Conservation (phyloP, 2,797 vertebrate genomes). For the Enoplosus armatus region DNA sequence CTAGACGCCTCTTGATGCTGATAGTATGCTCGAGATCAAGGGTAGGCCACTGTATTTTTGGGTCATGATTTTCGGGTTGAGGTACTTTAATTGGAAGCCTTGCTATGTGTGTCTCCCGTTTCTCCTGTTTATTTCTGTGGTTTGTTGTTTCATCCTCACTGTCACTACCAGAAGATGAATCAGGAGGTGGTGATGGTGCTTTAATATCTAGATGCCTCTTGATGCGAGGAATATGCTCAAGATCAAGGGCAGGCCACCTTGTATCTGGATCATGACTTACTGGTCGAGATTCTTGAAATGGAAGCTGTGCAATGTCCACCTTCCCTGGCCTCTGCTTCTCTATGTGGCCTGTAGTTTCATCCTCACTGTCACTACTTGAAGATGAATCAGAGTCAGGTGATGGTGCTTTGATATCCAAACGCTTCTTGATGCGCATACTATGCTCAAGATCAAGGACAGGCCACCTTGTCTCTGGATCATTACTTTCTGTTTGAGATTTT, state of each 20-base stretch:
- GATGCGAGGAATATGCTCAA: not conserved
- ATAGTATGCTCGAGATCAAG: no score
- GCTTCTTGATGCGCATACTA: not conserved
- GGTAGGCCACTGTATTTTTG: not conserved
- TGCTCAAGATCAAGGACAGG: not conserved
- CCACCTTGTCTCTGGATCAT: not conserved
- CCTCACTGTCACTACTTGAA: constrained; percentile 16
- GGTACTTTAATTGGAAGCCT: not conserved
- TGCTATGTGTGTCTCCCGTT: not conserved
- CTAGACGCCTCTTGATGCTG: not conserved
- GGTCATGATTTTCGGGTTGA: not conserved
- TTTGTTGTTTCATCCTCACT: constrained; percentile 19
- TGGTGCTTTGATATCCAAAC: not conserved
- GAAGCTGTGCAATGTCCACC: not conserved
- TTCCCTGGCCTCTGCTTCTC: not conserved
- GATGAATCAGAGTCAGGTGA: constrained; percentile 15
- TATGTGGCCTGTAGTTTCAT: not conserved
- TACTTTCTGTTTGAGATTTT: not conserved
- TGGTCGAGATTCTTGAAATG: not conserved
- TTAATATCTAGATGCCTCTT: no score
- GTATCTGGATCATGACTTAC: not conserved
- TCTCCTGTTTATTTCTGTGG: not conserved
- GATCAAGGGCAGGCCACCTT: constrained; percentile 11
- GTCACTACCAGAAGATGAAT: constrained; percentile 31
- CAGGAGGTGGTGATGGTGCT: not conserved